Evolutionary conservation across 2,113 vertebrate species (phyloP).

Genomic region (Ptilorrhoa leucosticta): DNA sequence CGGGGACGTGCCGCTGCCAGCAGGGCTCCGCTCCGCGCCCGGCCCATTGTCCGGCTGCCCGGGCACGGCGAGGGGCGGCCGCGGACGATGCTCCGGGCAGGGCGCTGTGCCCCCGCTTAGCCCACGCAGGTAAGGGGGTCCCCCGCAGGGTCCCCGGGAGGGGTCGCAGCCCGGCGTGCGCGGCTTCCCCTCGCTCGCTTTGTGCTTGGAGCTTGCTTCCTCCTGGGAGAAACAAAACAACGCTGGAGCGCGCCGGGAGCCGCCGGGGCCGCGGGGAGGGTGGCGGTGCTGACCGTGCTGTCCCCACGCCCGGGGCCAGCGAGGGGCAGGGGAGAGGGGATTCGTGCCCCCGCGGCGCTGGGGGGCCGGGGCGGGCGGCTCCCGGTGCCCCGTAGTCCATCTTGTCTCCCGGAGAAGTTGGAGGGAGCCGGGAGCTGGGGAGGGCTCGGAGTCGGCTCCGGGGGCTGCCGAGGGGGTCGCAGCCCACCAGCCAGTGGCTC

Average conservation of each 20-base stretch:
- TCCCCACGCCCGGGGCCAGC: accelerated
- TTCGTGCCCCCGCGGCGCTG: accelerated
- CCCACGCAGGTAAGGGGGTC: neutral
- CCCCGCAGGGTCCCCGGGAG: too few relatives aligned
- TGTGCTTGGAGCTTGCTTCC: neutral
- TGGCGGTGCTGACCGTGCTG: neutral
- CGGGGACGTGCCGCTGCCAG: conserved; percentile 64
- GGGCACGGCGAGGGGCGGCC: neutral
- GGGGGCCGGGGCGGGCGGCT: neutral
- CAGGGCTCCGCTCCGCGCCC: neutral
- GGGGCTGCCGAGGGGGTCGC: neutral
- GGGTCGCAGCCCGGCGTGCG: accelerated
- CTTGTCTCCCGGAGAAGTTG: neutral
- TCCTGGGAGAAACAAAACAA: neutral
- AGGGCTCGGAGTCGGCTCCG: neutral
- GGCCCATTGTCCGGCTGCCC: neutral
- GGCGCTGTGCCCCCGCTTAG: neutral
- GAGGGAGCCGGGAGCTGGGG: neutral
- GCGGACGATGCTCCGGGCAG: neutral
- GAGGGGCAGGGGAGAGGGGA: accelerated
- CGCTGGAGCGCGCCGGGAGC: neutral
- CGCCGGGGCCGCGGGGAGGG: neutral
- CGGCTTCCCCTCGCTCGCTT: neutral
- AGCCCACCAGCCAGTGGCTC: accelerated
- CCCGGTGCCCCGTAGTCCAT: neutral